A percentile compares a stretch with the other conserved stretches of the same genome.
Evolutionary conservation across 1,140 invertebrate species (phyloP).

Genomic region (Macrocentrus cingulum): DNA sequence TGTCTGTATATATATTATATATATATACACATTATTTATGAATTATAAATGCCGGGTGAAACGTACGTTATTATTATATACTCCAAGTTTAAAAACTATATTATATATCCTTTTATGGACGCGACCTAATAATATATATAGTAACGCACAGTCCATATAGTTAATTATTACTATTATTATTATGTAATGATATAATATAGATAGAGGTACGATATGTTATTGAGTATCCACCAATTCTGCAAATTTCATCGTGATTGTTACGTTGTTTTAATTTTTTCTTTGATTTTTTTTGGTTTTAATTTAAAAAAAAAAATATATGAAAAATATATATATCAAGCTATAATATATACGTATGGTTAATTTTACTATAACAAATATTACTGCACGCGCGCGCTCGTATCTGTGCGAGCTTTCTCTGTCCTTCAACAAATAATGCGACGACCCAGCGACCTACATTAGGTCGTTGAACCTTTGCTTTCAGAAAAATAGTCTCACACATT

Average conservation of each 20-base stretch:
- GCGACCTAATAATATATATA: neutral
- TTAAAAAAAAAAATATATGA: too few species aligned
- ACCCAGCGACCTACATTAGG: slow-evolving; percentile 31
- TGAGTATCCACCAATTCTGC: too few species aligned
- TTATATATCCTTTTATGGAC: neutral
- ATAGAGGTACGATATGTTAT: too few species aligned
- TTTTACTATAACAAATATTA: neutral
- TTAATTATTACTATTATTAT: too few species aligned
- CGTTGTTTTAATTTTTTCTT: too few species aligned
- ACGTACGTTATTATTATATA: neutral
- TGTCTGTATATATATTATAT: slow-evolving; percentile 9
- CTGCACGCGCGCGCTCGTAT: neutral
- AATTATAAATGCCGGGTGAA: slow-evolving; percentile 7
- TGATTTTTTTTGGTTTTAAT: too few species aligned
- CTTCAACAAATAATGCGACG: slow-evolving; percentile 11
- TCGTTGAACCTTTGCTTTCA: slow-evolving; percentile 25
- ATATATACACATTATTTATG: slow-evolving; percentile 19
- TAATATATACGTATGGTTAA: too few species aligned
- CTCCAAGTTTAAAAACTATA: neutral
- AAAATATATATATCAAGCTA: too few species aligned
- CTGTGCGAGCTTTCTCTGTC: neutral
- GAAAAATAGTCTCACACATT: too few species aligned
- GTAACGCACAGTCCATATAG: too few species aligned
- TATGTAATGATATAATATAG: too few species aligned
- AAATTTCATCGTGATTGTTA: too few species aligned